phyloP scores from a whole-genome alignment of 2,797 vertebrate species.

The Antrozous pallidus region DNA sequence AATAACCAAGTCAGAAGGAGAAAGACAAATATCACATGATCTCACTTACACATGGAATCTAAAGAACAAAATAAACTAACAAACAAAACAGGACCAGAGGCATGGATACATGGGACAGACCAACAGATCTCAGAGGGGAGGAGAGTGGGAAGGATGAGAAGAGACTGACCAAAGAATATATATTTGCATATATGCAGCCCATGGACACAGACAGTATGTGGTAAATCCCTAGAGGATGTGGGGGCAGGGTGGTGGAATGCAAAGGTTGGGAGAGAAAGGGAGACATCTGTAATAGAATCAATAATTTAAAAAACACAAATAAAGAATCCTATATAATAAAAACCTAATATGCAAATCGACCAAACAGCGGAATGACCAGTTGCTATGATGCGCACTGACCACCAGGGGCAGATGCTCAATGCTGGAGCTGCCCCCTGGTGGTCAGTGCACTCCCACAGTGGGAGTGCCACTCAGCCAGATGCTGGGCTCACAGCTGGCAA shows the following conservation, averaged over 20 bases:
- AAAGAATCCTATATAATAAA: background rate
- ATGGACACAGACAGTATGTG: background rate
- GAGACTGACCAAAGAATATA: background rate
- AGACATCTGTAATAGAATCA: background rate
- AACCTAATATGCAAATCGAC: too few species aligned
- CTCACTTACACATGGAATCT: background rate
- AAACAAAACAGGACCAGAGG: background rate
- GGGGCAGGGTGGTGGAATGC: too few species aligned
- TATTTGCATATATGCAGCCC: background rate
- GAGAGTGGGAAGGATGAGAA: background rate
- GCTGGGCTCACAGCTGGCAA: too few species aligned
- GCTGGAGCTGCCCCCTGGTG: too few species aligned
- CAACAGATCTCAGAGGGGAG: background rate
- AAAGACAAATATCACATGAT: background rate
- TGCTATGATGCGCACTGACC: too few species aligned
- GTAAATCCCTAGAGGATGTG: background rate
- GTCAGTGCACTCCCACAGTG: too few species aligned
- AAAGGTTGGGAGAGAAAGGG: background rate
- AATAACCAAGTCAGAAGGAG: background rate
- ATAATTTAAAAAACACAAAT: background rate
- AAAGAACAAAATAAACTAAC: background rate
- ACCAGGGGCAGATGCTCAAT: too few species aligned
- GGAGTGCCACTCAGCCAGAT: too few species aligned
- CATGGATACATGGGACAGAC: background rate
- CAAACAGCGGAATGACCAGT: too few species aligned